These are phyloP conservation scores for Drosophila sp. DNA, from an alignment of 1,140 invertebrate genomes.

Conservation along the genomic window DNA sequence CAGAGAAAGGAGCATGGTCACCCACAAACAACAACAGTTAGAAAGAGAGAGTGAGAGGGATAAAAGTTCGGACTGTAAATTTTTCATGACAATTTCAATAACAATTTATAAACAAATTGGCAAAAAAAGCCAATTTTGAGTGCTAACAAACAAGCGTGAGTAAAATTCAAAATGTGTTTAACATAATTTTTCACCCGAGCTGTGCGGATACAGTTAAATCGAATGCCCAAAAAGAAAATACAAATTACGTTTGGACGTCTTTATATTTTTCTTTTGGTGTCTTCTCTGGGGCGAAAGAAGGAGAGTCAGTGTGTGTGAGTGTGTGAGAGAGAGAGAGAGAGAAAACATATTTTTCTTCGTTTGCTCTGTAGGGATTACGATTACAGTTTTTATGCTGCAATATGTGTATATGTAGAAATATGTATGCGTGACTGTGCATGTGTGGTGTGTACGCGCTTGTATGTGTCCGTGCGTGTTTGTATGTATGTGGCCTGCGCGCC, in stretches of 20 bases:
- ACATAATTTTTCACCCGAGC: conserved; percentile 30
- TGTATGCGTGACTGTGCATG: conserved; percentile 27
- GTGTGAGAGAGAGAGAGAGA: conserved; percentile 30
- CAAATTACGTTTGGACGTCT: conserved; percentile 65
- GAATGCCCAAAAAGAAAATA: conserved; percentile 34
- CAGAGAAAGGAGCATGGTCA: not conserved
- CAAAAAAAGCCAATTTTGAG: conserved; percentile 43
- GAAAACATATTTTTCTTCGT: conserved; percentile 53
- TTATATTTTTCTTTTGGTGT: conserved; percentile 16
- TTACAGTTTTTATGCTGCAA: conserved; percentile 77
- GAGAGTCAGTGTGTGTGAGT: not conserved
- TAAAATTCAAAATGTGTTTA: conserved; percentile 48
- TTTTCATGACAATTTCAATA: conserved; percentile 74
- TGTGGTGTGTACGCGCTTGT: conserved; percentile 59
- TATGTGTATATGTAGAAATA: conserved; percentile 38
- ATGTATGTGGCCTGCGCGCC: conserved; percentile 66
- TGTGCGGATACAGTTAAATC: conserved; percentile 19
- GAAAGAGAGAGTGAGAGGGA: conserved; percentile 4
- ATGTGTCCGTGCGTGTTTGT: conserved; percentile 43
- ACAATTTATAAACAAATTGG: conserved; percentile 65
- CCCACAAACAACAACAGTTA: conserved; percentile 10
- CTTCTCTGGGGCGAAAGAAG: conserved; percentile 39
- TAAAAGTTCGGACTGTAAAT: conserved; percentile 7
- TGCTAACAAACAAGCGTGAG: conserved; percentile 62
- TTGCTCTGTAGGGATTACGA: conserved; percentile 68